Base-by-base conservation (phyloP, 1,140 invertebrate species). In the Lepidotrigona ventralis region DNA sequence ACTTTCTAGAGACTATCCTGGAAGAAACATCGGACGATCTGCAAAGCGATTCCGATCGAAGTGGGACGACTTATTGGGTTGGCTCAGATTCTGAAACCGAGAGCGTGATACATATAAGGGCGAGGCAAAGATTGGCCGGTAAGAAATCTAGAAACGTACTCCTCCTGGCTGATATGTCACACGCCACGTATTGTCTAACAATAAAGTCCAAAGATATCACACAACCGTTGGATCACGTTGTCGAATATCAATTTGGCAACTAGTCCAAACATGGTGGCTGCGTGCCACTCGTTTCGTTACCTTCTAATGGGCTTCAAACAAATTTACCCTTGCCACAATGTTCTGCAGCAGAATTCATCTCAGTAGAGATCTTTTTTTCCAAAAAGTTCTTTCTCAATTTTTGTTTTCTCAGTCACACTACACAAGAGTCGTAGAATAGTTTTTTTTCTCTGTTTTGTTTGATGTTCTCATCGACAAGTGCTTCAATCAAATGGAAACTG, bases 11-110 rank as follows among this genome's bases (percentile, higher is more conserved):
- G 92, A 97, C 96, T 0, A 97, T 97, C 91, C 94, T 96, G 83
- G 97, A 97, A 91, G 97, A 97, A 92, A 97, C 96, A 4, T 97
- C 96, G 82, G 97, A 97, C 92, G 96, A 97, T 92, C 93, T 97
- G 84, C 95, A 96, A 69, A 97, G 96, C 75, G 96, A 97, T 88
- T 96, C 96, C 54, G 95, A 95, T 85, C 92, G 94, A 8, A 88
- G 95, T 91, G 91, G 95, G 79, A 91, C 93, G 77, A 92, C 94
- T 46, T 93, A 95, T 86, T 95, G 95, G 95, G 89, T 96, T 71
- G 95, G 95, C 73, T 95, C 95, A 66, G 96, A 96, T 91, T 96
- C 95, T 4, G 96, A 96, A 86, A 95, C 95, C 21, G 95, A 95
- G 72, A 94, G 93, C 80, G 93, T 94, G 51, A 94, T 94, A 83